These are phyloP conservation scores for Psittacula cyanocephala DNA, from an alignment of 2,113 vertebrate genomes.

Conservation along the genomic window DNA sequence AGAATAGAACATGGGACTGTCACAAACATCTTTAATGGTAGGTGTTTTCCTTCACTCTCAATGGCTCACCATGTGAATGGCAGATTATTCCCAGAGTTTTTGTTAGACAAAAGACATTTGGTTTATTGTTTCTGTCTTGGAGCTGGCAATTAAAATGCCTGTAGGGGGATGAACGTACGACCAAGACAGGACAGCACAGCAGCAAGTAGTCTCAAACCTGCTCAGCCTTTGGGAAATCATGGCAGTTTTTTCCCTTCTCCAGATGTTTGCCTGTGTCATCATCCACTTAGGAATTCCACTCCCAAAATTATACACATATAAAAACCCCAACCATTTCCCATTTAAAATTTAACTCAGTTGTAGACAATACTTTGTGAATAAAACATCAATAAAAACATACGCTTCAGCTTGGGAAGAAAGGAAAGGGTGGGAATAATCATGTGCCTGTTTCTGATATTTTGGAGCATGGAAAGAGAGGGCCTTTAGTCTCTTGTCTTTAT, in stretches of 20 bases:
- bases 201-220: neutral
- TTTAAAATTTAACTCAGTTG: neutral
- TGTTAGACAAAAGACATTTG: neutral
- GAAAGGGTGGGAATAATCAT: neutral
- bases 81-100: neutral
- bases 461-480: neutral
- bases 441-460: neutral
- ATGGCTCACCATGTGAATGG: neutral
- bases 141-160: neutral
- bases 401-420: neutral
- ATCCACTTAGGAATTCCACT: neutral
- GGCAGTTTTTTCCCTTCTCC: neutral
- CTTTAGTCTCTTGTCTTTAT: neutral
- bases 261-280: neutral
- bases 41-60: fast-evolving
- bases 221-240: neutral
- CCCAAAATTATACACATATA: neutral
- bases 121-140: neutral
- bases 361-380: neutral
- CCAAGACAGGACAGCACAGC: neutral
- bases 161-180: neutral
- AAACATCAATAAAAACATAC: neutral
- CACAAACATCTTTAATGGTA: neutral
- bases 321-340: neutral
- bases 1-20: neutral